Base-by-base conservation (phyloP, 2,113 vertebrate genomes). In the Glaucomys volans region DNA sequence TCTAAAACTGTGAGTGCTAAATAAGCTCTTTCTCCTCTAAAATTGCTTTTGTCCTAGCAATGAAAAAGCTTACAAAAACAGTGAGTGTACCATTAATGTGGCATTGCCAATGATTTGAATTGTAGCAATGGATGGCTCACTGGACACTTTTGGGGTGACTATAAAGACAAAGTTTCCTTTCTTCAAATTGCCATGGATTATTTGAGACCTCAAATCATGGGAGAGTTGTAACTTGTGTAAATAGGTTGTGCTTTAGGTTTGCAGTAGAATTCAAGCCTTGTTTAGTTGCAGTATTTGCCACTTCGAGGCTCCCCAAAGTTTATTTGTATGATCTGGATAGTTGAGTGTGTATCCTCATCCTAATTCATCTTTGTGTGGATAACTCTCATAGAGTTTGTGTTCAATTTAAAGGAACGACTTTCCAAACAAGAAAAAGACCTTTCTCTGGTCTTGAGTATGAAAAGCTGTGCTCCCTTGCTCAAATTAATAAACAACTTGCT, bases 401-500 rank as follows among this genome's bases (percentile, higher is more conserved):
- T 89, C 67, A 81, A 17, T 9, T 7, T 74, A 91, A 88, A 32
- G 28, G 22, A 89, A 85, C 37, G 8, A 83, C 4, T 10, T 37
- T 59, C 24, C 13, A 94, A 35, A 62, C 18, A 92, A 64, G 16
- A 84, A 96, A 76, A 96, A 76, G 4, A 71, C 10, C 6, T 40
- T 84, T 96, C 20, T 76, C 81, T 88, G 77, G 32, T 32, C 37
- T 91, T 81, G 42, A 81, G 14, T 62, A 64, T 84, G 77, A 71
- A 91, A 95, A 76, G 0, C 37, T 91, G 47, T 87, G 8, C 35
- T 95, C 37, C 8, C 30, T 59, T 72, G 44, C 44, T 40, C 52
- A 50, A 86, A 44, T 57, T 82, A 87, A 67, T 71, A 50, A 72
- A 67, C 24, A 94, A 80, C 16, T 72, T n/a, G 54, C 44, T 75